phyloP scores from a whole-genome alignment of 1,140 invertebrate species.

The Lepidostoma basale region DNA sequence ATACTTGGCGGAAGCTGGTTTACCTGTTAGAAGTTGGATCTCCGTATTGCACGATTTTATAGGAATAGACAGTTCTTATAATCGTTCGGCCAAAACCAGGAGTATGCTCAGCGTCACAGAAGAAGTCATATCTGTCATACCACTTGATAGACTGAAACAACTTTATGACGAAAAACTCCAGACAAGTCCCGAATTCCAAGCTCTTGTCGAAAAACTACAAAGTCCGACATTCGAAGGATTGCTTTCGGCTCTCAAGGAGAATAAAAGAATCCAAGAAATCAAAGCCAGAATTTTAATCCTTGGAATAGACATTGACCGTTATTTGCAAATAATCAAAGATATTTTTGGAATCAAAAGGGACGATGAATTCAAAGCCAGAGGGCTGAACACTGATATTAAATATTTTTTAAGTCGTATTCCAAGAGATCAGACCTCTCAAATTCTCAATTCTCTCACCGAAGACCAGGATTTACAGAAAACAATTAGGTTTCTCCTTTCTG shows the following conservation, averaged over 20 bases:
- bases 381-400: background rate
- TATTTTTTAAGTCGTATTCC: background rate
- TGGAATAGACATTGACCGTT: background rate
- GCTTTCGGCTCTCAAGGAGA: background rate
- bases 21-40: background rate
- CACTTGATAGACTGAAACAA: background rate
- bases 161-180: background rate
- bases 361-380: background rate
- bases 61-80: background rate
- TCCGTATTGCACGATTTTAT: background rate
- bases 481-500: background rate
- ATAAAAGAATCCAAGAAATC: background rate
- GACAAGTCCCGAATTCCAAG: background rate
- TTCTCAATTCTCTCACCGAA: background rate
- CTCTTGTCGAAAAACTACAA: background rate
- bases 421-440: background rate
- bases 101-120: background rate
- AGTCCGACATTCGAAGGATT: background rate
- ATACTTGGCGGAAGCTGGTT: background rate
- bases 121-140: background rate
- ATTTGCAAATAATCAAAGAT: background rate
- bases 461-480: background rate
- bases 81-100: background rate
- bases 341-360: background rate
- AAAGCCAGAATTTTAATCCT: background rate